These are phyloP conservation scores for Odontocolon sp. DNA, from an alignment of 2,888 invertebrate species.

Conservation along the genomic window DNA sequence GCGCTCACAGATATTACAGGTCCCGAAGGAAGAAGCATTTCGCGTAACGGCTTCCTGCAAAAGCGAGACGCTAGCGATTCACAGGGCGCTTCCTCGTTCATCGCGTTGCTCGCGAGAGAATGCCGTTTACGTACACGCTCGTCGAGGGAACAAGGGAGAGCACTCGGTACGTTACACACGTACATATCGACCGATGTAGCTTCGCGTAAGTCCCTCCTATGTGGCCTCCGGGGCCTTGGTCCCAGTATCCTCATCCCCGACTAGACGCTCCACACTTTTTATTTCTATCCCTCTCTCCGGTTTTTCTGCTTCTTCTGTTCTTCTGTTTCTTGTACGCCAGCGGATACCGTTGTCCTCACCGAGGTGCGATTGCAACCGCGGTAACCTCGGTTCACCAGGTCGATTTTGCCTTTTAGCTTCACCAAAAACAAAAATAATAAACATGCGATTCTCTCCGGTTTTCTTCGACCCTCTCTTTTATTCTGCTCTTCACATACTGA, in stretches of 20 bases:
- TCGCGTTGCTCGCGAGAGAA: slow-evolving; percentile 45
- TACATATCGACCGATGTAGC: slow-evolving; percentile 23
- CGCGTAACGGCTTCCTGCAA: slow-evolving; percentile 62
- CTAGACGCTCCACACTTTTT: slow-evolving; percentile 41
- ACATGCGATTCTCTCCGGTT: not conserved
- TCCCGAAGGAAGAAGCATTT: slow-evolving; percentile 57
- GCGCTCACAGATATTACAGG: slow-evolving; percentile 35
- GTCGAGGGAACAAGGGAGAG: too few relatives aligned
- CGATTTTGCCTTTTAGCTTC: slow-evolving; percentile 57
- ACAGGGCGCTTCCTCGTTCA: slow-evolving; percentile 57
- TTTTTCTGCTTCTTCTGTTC: slow-evolving; percentile 9
- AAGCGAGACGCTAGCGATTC: slow-evolving; percentile 11
- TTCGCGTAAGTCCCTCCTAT: slow-evolving; percentile 41
- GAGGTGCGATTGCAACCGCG: slow-evolving; percentile 69
- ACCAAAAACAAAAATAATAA: not conserved
- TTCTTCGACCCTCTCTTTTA: not conserved
- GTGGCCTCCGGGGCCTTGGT: slow-evolving; percentile 57
- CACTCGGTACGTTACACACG: slow-evolving; percentile 28
- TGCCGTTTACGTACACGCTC: slow-evolving; percentile 50
- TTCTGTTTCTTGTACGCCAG: slow-evolving; percentile 28
- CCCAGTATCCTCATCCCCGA: slow-evolving; percentile 53
- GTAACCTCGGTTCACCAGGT: slow-evolving; percentile 72
- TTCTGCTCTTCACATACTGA: not conserved
- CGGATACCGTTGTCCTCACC: slow-evolving; percentile 65
- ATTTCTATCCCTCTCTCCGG: slow-evolving; percentile 9